Conservation (phyloP, 2,797 vertebrate genomes). For the Pseudochirops corinnae region DNA sequence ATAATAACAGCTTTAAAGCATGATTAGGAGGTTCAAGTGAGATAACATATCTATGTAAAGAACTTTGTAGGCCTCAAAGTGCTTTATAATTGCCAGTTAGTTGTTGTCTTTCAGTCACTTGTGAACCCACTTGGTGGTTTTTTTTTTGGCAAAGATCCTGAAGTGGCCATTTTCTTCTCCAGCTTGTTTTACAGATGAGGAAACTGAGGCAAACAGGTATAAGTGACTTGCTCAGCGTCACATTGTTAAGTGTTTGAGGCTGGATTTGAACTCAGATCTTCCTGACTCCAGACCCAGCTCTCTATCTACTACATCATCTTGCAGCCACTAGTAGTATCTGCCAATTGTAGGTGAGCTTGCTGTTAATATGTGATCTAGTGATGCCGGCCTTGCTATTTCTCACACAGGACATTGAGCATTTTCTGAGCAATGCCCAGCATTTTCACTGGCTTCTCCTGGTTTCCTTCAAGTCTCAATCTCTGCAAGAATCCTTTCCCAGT, state of each 20-base stretch:
- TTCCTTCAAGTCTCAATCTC: not conserved
- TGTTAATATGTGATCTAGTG: not conserved
- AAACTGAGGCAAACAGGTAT: too few species aligned
- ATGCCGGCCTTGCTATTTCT: not conserved
- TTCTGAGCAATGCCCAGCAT: not conserved
- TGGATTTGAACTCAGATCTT: too few species aligned
- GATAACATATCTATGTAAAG: not conserved
- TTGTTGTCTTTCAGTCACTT: too few species aligned
- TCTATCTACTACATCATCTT: too few species aligned
- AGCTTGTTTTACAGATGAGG: too few species aligned
- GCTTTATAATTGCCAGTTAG: not conserved
- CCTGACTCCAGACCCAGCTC: too few species aligned
- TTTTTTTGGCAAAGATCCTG: too few species aligned
- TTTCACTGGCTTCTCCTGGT: not conserved
- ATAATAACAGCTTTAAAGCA: not conserved
- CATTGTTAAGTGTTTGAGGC: too few species aligned
- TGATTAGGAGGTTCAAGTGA: not conserved
- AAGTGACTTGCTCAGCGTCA: too few species aligned
- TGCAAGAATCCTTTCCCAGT: not conserved
- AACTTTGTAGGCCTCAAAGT: not conserved
- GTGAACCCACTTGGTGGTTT: too few species aligned
- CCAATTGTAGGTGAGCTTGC: not conserved
- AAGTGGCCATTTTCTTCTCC: too few species aligned
- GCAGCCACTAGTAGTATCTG: not conserved
- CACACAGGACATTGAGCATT: not conserved